phyloP scores from a whole-genome alignment of 2,888 invertebrate species.

The Eudasyphora cyanicolor region DNA sequence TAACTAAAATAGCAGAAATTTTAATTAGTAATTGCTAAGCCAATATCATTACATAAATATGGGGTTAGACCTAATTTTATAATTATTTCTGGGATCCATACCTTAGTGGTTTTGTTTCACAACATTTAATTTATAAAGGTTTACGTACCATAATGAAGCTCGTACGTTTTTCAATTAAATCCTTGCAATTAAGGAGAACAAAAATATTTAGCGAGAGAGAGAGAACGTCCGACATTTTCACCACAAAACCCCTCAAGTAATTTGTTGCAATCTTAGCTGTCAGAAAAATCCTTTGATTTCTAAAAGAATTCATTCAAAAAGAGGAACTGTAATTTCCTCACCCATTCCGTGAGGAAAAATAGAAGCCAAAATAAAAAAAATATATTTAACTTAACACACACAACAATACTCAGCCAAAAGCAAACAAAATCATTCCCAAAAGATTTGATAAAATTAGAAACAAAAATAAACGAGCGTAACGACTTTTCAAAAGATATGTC shows the following conservation, averaged over 20 bases:
- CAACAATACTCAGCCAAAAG: not conserved
- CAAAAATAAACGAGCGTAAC: not conserved
- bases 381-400: conserved; percentile 29
- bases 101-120: too few species aligned
- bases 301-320: not conserved
- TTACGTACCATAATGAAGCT: too few species aligned
- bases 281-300: conserved; percentile 38
- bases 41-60: too few species aligned
- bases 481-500: conserved; percentile 9
- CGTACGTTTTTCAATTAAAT: not conserved
- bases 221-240: too few species aligned
- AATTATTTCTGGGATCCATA: too few species aligned
- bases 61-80: too few species aligned
- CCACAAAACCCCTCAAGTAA: not conserved
- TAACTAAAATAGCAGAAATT: too few species aligned
- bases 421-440: conserved; percentile 31
- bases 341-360: not conserved
- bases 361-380: conserved; percentile 6
- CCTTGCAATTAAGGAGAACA: not conserved
- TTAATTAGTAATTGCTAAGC: too few species aligned
- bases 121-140: too few species aligned
- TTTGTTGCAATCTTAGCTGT: conserved; percentile 43
- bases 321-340: not conserved
- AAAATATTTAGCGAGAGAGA: not conserved
- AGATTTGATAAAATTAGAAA: conserved; percentile 20